phyloP scores from a whole-genome alignment of 2,888 invertebrate genomes.

The Dolomedes plantarius region DNA sequence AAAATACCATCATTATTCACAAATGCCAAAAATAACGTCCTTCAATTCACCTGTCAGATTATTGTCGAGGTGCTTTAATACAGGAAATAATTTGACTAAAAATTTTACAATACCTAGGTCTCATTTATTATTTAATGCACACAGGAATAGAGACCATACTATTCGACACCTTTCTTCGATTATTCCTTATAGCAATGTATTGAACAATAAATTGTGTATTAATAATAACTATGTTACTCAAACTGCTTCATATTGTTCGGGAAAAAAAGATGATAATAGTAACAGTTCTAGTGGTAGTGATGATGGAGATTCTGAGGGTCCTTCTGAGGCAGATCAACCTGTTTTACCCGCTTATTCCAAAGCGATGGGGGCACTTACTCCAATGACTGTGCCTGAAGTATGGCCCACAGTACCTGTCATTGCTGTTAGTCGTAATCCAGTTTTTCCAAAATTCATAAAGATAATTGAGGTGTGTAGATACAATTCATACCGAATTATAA shows the following conservation, averaged over 20 bases:
- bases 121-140: background rate
- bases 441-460: constrained; percentile 98
- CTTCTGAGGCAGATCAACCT: constrained; percentile 19
- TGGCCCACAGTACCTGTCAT: constrained; percentile 98
- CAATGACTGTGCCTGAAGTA: constrained; percentile 94
- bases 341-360: constrained; percentile 11
- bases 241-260: constrained; percentile 31
- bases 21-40: background rate
- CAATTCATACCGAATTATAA: no score
- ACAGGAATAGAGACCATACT: background rate
- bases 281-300: constrained; percentile 37
- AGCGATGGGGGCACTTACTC: constrained; percentile 81
- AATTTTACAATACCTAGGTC: background rate
- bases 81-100: background rate
- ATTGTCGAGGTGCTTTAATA: background rate
- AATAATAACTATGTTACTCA: background rate
- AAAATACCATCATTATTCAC: background rate
- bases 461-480: constrained; percentile 87
- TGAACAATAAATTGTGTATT: background rate
- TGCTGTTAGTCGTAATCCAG: constrained; percentile 94
- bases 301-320: constrained; percentile 30
- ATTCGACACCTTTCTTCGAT: background rate
- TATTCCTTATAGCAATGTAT: background rate
- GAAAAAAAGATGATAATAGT: constrained; percentile 49
- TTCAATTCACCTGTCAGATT: background rate